These are phyloP conservation scores for Oncorhynchus keta DNA, from an alignment of 2,113 vertebrate genomes.

Conservation along the genomic window DNA sequence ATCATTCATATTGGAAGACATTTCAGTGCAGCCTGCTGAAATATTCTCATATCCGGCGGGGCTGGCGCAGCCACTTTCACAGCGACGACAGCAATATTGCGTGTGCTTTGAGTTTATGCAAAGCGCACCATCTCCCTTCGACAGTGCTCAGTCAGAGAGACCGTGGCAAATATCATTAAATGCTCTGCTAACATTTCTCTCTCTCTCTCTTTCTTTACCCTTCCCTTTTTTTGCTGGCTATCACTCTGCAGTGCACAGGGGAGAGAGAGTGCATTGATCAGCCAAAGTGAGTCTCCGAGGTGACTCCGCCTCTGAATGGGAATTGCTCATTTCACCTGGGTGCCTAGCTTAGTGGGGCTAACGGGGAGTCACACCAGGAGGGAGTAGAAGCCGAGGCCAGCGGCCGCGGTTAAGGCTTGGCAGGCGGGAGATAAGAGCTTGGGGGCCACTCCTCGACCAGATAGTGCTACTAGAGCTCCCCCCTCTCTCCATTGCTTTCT, in stretches of 20 bases:
- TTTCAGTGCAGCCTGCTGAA: slow-evolving; percentile 54
- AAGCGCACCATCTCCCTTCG: slow-evolving; percentile 58
- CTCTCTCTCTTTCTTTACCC: background rate
- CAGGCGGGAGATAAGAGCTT: slow-evolving; percentile 61
- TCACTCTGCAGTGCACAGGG: slow-evolving; percentile 56
- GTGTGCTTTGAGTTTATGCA: slow-evolving; percentile 70
- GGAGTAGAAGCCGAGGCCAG: slow-evolving; percentile 37
- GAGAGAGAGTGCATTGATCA: slow-evolving; percentile 64
- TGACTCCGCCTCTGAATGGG: slow-evolving; percentile 62
- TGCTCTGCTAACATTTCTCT: slow-evolving; percentile 52
- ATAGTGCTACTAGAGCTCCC: slow-evolving; percentile 14
- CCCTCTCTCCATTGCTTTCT: slow-evolving; percentile 1
- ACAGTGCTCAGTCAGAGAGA: slow-evolving; percentile 53
- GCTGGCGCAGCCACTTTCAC: slow-evolving; percentile 19
- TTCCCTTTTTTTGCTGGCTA: slow-evolving; percentile 45
- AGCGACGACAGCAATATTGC: slow-evolving; percentile 63
- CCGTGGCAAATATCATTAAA: slow-evolving; percentile 69
- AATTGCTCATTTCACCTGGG: slow-evolving; percentile 71
- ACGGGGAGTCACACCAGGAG: slow-evolving; percentile 39
- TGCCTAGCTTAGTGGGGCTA: slow-evolving; percentile 38
- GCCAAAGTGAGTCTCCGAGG: slow-evolving; percentile 57
- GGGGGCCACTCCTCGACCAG: slow-evolving; percentile 40
- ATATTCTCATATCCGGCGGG: slow-evolving; percentile 64
- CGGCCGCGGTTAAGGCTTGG: slow-evolving; percentile 57
- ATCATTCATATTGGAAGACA: slow-evolving; percentile 60